A percentile compares a stretch with the other conserved stretches of the same genome.
These are phyloP conservation scores for Dinocampus coccinellae DNA, from an alignment of 2,888 invertebrate species.

Conservation along the genomic window DNA sequence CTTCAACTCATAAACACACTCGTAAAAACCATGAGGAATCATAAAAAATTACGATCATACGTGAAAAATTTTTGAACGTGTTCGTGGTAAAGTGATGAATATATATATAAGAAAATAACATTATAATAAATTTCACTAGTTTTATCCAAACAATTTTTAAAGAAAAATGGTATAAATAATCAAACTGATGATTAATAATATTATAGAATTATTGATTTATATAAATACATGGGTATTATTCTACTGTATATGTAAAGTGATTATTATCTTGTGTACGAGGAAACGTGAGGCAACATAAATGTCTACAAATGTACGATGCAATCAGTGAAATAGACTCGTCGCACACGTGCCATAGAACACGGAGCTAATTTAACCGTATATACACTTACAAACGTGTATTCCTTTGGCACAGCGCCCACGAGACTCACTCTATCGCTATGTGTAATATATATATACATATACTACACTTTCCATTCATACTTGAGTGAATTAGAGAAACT, in stretches of 20 bases:
- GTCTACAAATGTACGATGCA: slow-evolving; percentile 3
- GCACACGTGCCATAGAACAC: neutral
- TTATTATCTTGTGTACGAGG: neutral
- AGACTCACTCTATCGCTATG: neutral
- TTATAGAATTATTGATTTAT: no score
- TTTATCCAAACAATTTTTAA: no score
- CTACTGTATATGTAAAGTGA: neutral
- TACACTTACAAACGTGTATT: neutral
- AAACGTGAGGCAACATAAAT: neutral
- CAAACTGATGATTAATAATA: no score
- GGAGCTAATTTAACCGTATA: neutral
- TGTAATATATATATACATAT: neutral
- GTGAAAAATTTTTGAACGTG: no score
- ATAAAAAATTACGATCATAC: no score
- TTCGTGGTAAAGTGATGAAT: no score
- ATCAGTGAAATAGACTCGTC: slow-evolving; percentile 3
- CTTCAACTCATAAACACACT: no score
- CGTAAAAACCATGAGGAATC: no score
- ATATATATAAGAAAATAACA: no score
- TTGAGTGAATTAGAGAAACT: neutral
- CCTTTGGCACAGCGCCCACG: slow-evolving; percentile 3
- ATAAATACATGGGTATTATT: neutral
- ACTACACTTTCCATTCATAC: neutral
- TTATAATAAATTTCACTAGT: no score
- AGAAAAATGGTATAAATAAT: no score